Evolutionary conservation across 2,113 vertebrate species (phyloP).

Genomic region (Thunnus maccoyii): DNA sequence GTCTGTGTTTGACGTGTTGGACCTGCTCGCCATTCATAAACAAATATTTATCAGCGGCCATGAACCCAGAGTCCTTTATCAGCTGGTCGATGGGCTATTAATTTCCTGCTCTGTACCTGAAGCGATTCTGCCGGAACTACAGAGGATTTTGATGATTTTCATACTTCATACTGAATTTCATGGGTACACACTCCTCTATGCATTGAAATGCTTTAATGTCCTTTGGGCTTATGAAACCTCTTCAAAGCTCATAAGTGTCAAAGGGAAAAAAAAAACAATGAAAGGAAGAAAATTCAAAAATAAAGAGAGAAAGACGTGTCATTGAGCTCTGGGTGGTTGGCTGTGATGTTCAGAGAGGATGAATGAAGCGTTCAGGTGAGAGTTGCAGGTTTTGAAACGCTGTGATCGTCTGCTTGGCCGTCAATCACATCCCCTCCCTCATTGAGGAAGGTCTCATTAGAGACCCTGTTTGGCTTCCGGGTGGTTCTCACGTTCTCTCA

Average conservation of each 20-base stretch:
- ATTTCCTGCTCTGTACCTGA: background rate
- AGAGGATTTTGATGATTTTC: conserved; percentile 4
- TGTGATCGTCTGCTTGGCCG: background rate
- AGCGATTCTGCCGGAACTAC: background rate
- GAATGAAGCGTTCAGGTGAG: background rate
- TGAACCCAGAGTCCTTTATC: background rate
- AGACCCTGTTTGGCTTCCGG: background rate
- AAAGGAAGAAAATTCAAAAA: background rate
- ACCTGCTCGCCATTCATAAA: too few species aligned
- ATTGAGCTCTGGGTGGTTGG: background rate
- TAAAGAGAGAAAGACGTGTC: background rate
- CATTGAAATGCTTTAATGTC: background rate
- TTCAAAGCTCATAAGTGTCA: conserved; percentile 9
- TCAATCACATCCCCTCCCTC: background rate
- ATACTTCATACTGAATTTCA: conserved; percentile 15
- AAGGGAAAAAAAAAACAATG: background rate
- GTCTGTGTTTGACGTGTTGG: too few species aligned
- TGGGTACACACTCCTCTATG: background rate
- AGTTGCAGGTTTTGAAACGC: background rate
- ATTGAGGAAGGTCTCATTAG: background rate
- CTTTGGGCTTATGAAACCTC: background rate
- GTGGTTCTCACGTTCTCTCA: background rate
- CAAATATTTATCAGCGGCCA: too few species aligned
- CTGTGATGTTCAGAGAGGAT: conserved; percentile 22
- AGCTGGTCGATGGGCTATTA: background rate